Conservation (phyloP, 1,140 invertebrate species). For the Pissodes strobi region DNA sequence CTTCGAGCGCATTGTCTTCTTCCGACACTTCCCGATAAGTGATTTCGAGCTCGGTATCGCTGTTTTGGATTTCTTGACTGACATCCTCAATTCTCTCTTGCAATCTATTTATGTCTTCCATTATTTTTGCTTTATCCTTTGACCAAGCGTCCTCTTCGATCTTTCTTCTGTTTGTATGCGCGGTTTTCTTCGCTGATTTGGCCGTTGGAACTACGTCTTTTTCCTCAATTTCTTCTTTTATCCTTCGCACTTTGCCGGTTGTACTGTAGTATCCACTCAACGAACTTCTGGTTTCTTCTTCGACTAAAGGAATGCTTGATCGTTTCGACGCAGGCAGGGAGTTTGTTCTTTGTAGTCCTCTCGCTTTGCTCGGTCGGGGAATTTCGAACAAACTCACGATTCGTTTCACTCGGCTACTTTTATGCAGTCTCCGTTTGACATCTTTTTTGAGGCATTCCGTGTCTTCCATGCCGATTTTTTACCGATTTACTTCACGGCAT, state of each 20-base stretch:
- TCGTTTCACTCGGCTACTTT: neutral
- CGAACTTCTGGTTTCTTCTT: neutral
- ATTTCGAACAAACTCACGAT: slow-evolving; percentile 4
- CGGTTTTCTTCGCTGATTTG: neutral
- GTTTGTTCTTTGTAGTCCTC: neutral
- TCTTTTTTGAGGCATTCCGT: too few species aligned
- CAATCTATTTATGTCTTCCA: neutral
- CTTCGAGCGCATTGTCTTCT: too few species aligned
- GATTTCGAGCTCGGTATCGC: slow-evolving; percentile 1
- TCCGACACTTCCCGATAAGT: neutral
- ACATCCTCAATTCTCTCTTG: neutral
- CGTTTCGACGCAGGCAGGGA: neutral
- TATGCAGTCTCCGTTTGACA: neutral
- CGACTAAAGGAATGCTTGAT: too few species aligned
- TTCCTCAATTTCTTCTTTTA: neutral
- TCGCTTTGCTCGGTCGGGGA: neutral
- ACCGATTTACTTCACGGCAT: too few species aligned
- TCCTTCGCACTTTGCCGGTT: neutral
- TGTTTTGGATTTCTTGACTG: neutral
- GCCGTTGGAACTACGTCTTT: neutral
- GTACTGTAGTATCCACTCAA: neutral
- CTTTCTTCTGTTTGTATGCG: neutral
- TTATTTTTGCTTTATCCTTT: neutral
- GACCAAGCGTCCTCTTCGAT: neutral
- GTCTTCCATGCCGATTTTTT: too few species aligned